Evolutionary conservation across 2,113 vertebrate species (phyloP).

Genomic region (Cepphus grylle): DNA sequence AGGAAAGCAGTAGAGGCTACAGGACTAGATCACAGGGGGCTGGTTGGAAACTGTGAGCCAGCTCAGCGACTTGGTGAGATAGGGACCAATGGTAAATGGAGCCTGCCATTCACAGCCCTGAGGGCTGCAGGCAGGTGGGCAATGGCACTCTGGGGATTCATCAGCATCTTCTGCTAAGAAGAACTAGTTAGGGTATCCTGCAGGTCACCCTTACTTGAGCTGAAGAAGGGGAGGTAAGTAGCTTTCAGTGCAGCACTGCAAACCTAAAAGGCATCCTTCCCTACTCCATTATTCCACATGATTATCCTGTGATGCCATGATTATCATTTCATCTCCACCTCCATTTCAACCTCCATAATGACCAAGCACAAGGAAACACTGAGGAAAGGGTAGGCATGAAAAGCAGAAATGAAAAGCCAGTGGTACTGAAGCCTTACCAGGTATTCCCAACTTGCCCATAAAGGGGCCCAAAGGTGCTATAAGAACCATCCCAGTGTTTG

Average conservation of each 20-base stretch:
- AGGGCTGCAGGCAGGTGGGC: neutral
- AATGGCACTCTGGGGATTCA: neutral
- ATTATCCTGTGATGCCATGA: neutral
- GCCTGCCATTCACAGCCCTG: neutral
- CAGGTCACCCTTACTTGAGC: neutral
- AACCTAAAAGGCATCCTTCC: neutral
- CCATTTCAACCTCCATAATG: neutral
- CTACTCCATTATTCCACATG: neutral
- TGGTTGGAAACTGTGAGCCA: neutral
- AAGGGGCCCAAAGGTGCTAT: conserved; percentile 82
- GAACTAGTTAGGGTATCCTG: neutral
- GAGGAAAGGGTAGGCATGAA: neutral
- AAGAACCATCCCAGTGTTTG: conserved; percentile 80
- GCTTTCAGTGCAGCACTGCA: neutral
- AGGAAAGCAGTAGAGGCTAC: neutral
- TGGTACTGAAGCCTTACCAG: conserved; percentile 76
- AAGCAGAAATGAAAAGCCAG: neutral
- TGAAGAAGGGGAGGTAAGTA: neutral
- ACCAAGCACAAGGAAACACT: neutral
- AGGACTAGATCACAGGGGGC: neutral
- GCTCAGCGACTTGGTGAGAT: accelerated
- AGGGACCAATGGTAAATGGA: neutral
- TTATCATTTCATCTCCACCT: neutral
- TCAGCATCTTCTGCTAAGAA: neutral
- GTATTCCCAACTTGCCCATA: conserved; percentile 73